phyloP scores from a whole-genome alignment of 2,888 invertebrate genomes.

The Scaptomyza caliginosa region DNA sequence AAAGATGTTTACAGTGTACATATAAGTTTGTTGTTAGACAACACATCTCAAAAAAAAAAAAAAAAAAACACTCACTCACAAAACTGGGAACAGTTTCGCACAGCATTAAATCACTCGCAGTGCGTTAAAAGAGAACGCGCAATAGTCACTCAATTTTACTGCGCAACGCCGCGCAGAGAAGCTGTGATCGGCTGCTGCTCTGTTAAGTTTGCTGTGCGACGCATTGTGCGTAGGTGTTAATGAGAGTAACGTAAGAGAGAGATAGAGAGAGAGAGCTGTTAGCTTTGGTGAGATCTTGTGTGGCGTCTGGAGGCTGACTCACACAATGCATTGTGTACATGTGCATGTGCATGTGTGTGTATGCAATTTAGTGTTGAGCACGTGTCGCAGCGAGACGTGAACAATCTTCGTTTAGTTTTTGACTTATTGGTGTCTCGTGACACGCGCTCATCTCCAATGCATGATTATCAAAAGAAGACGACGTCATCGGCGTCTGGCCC shows the following conservation, averaged over 20 bases:
- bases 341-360: background rate
- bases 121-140: constrained; percentile 21
- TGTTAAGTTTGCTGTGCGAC: too few species aligned
- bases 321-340: constrained; percentile 15
- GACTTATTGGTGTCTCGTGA: background rate
- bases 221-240: constrained; percentile 44
- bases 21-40: too few species aligned
- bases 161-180: background rate
- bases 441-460: background rate
- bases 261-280: constrained; percentile 20
- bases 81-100: constrained; percentile 44
- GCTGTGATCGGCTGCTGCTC: too few species aligned
- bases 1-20: too few species aligned
- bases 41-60: too few species aligned
- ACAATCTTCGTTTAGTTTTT: background rate
- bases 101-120: background rate
- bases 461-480: constrained; percentile 31
- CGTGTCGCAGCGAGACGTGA: too few species aligned
- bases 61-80: background rate
- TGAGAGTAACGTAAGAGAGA: background rate
- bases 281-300: constrained; percentile 40
- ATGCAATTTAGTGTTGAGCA: constrained; percentile 15
- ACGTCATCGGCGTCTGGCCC: constrained; percentile 45
- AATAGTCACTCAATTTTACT: constrained; percentile 18
- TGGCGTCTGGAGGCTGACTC: constrained; percentile 55